Conservation (phyloP, 2,888 invertebrate species). For the Oscheius sp. region DNA sequence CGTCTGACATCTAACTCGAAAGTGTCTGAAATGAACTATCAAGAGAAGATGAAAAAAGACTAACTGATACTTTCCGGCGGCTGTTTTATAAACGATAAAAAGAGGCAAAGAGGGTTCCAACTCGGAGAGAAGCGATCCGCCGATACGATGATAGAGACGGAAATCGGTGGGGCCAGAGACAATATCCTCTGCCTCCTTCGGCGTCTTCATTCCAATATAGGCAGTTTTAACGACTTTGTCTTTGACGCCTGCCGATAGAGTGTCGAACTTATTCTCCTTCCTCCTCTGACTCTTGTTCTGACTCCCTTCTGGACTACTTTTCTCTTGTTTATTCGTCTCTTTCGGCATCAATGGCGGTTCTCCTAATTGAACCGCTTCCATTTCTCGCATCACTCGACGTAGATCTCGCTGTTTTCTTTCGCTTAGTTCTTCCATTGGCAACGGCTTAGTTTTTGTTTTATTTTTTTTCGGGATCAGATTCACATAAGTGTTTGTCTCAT, state of each 20-base stretch:
- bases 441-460: background rate
- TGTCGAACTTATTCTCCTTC: constrained; percentile 2
- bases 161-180: background rate
- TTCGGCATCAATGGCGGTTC: background rate
- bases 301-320: background rate
- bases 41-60: too few species aligned
- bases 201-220: constrained; percentile 1
- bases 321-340: background rate
- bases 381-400: background rate
- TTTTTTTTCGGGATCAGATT: background rate
- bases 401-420: background rate
- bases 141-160: constrained; percentile 8
- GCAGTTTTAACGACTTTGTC: background rate
- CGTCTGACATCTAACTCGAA: background rate
- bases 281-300: background rate
- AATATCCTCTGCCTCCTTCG: background rate
- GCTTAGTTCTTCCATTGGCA: background rate
- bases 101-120: background rate
- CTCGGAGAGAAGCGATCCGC: background rate
- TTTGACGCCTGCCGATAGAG: background rate
- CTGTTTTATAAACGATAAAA: background rate
- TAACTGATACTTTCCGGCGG: background rate
- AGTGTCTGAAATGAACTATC: background rate
- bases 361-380: constrained; percentile 7
- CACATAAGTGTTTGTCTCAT: background rate